phyloP scores from a whole-genome alignment of 2,113 vertebrate genomes.

The Laticauda laticaudata region DNA sequence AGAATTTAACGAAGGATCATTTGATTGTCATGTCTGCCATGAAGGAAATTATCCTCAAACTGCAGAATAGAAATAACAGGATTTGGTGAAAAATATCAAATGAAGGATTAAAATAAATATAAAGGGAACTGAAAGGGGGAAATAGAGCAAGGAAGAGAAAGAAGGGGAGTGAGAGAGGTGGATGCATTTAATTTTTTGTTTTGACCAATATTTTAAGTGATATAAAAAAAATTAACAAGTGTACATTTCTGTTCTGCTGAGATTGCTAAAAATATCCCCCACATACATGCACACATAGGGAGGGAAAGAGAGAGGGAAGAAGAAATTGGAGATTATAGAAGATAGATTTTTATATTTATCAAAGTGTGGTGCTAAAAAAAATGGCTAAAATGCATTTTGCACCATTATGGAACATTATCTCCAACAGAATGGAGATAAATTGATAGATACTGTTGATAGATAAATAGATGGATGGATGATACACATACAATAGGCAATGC shows the following conservation, averaged over 20 bases:
- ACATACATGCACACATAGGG: conserved; percentile 43
- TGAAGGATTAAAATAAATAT: conserved; percentile 55
- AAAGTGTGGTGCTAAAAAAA: conserved; percentile 71
- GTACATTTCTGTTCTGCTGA: conserved; percentile 58
- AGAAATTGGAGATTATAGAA: conserved; percentile 9
- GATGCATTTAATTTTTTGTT: conserved; percentile 42
- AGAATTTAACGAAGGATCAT: conserved; percentile 49
- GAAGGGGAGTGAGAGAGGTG: neutral
- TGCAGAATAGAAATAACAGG: conserved; percentile 44
- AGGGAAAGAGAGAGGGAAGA: neutral
- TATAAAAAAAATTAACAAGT: conserved; percentile 75
- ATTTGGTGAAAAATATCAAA: conserved; percentile 49
- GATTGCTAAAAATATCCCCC: conserved; percentile 60
- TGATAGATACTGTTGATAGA: neutral
- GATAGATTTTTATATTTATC: conserved; percentile 71
- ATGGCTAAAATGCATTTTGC: conserved; percentile 74
- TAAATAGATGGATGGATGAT: conserved; percentile 51
- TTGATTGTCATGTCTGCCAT: conserved; percentile 52
- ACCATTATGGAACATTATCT: conserved; percentile 63
- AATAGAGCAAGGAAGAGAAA: conserved; percentile 15
- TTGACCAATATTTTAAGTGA: conserved; percentile 63
- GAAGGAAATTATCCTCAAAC: conserved; percentile 61
- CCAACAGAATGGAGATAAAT: conserved; percentile 70
- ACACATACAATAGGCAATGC: conserved; percentile 65
- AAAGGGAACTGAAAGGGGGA: neutral